A percentile compares a stretch with the other conserved stretches of the same genome.
These are phyloP conservation scores for Ischnura elegans DNA, from an alignment of 2,888 invertebrate genomes.

Conservation along the genomic window DNA sequence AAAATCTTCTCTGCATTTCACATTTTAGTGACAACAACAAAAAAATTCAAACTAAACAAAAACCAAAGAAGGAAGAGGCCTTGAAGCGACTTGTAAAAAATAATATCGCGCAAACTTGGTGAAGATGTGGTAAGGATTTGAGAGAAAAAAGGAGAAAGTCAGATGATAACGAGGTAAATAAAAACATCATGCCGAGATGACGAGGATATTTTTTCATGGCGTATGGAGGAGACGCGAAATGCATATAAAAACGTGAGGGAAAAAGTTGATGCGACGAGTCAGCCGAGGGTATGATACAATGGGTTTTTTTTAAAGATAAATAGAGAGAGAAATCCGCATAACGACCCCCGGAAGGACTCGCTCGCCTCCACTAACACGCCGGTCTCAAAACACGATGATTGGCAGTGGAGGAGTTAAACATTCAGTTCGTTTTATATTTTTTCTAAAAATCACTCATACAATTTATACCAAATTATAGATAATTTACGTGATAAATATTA, in stretches of 20 bases:
- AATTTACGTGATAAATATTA: no score
- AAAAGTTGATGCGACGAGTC: neutral
- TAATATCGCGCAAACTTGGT: neutral
- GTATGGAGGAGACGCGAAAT: neutral
- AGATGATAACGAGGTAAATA: neutral
- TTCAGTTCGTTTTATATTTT: no score
- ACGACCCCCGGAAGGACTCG: constrained; percentile 3
- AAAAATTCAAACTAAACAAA: no score
- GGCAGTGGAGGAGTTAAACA: no score
- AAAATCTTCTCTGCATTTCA: no score
- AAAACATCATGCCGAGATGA: neutral
- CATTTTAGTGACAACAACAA: no score
- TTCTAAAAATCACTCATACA: no score
- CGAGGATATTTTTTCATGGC: neutral
- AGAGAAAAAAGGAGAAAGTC: neutral
- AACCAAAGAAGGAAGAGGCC: no score
- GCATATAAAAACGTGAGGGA: neutral
- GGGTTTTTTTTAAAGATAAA: neutral
- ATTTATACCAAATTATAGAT: no score
- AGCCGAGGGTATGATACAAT: neutral
- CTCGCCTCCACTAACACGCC: neutral
- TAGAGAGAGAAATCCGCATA: neutral
- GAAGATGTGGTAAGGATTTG: neutral
- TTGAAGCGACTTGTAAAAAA: no score
- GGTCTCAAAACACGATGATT: neutral